These are phyloP conservation scores for Abrostola triplasia DNA, from an alignment of 2,888 invertebrate genomes.

Conservation along the genomic window DNA sequence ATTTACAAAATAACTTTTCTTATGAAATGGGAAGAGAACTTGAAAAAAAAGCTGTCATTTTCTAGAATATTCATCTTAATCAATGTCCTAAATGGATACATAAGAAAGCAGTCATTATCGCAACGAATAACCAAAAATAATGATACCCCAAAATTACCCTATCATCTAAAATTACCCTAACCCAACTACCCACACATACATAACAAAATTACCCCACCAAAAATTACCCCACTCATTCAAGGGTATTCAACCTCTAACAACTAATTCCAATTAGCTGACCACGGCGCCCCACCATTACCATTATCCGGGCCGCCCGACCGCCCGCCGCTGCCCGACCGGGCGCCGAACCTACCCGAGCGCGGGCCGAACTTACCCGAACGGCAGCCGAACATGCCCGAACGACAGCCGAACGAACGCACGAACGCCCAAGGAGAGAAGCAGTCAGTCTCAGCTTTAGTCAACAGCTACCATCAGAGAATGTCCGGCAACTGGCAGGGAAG, in stretches of 20 bases:
- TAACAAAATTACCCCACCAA: slow-evolving; percentile 10
- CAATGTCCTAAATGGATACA: too few relatives aligned
- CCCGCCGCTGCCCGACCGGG: slow-evolving; percentile 64
- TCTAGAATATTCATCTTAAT: too few relatives aligned
- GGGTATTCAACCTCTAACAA: slow-evolving; percentile 29
- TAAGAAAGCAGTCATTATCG: too few relatives aligned
- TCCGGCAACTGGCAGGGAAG: slow-evolving; percentile 63
- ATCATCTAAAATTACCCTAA: too few relatives aligned
- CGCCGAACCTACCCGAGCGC: slow-evolving; percentile 68
- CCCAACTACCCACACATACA: not conserved
- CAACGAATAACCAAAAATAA: too few relatives aligned
- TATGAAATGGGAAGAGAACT: too few relatives aligned
- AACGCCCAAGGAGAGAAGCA: slow-evolving; percentile 63
- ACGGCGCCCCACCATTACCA: slow-evolving; percentile 76
- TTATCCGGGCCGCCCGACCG: slow-evolving; percentile 71
- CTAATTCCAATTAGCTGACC: slow-evolving; percentile 60
- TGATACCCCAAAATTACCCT: too few relatives aligned
- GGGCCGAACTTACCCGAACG: slow-evolving; percentile 61
- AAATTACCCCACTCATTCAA: not conserved
- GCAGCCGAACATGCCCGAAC: slow-evolving; percentile 35
- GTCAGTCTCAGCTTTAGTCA: slow-evolving; percentile 80
- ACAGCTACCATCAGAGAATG: slow-evolving; percentile 82
- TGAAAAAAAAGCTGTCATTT: too few relatives aligned
- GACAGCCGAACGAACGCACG: slow-evolving; percentile 34
- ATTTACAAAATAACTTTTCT: too few relatives aligned